Percentiles rank a stretch among this genome's conserved stretches.
These are phyloP conservation scores for Labeo rohita DNA, from an alignment of 2,113 vertebrate species.

Conservation along the genomic window DNA sequence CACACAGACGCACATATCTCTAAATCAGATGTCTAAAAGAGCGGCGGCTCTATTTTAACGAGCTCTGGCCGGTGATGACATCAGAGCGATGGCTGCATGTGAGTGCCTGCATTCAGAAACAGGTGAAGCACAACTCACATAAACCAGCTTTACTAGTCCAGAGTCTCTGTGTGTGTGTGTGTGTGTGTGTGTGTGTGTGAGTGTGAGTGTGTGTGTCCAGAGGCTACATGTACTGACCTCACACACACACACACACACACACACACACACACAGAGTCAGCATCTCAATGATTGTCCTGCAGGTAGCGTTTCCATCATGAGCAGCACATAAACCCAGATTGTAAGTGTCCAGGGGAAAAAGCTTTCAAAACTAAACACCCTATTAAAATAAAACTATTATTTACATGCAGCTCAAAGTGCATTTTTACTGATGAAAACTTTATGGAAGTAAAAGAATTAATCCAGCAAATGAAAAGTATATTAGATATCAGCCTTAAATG, in stretches of 20 bases:
- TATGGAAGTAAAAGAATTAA: background rate
- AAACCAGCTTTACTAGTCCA: background rate
- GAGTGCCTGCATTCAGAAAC: background rate
- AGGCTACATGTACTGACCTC: too few relatives aligned
- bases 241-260: background rate
- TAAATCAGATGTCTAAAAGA: constrained; percentile 2
- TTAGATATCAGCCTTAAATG: background rate
- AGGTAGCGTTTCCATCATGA: background rate
- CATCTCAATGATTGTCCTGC: background rate
- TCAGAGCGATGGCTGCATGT: background rate
- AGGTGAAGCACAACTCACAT: constrained; percentile 17
- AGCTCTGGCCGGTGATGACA: constrained; percentile 8
- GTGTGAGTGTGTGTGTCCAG: too few relatives aligned
- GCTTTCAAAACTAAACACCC: background rate
- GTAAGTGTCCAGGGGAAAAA: background rate
- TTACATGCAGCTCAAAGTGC: constrained; percentile 13
- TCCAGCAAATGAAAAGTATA: background rate
- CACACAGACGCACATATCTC: constrained; percentile 53
- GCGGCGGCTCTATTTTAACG: background rate
- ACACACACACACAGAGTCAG: background rate
- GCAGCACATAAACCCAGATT: background rate
- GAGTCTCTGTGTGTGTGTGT: background rate
- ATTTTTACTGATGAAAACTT: background rate
- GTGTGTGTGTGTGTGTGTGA: too few relatives aligned
- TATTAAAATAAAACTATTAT: background rate